Conservation (phyloP, 2,797 vertebrate species). For the Rhyacichthys aspro region DNA sequence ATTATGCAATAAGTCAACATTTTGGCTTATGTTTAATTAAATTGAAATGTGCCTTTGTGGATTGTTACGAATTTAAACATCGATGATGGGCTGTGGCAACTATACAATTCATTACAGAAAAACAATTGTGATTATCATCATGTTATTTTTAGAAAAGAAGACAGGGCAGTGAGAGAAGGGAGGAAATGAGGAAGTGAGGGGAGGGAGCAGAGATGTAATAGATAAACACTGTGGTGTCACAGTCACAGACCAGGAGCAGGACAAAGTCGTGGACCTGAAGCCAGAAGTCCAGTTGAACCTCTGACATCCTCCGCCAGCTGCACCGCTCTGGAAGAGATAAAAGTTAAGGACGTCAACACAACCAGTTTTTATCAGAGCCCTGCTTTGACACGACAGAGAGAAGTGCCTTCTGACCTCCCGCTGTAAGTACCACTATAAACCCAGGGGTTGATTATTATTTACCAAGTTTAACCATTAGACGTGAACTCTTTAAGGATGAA, state of each 20-base stretch:
- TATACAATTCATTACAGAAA: constrained; percentile 40
- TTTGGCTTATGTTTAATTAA: too few species aligned
- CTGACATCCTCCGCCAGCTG: constrained; percentile 20
- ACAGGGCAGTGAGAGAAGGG: constrained; percentile 54
- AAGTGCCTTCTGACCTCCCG: constrained; percentile 54
- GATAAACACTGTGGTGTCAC: constrained; percentile 59
- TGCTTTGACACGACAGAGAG: constrained; percentile 28
- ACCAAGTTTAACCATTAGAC: background rate
- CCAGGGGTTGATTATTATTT: too few species aligned
- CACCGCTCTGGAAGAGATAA: constrained; percentile 14
- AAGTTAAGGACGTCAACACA: constrained; percentile 17
- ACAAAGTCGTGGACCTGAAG: constrained; percentile 44
- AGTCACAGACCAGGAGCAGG: constrained; percentile 51
- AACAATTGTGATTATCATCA: constrained; percentile 55
- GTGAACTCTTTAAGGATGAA: too few species aligned
- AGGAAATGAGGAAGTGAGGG: constrained; percentile 74
- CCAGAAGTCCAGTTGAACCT: constrained; percentile 57
- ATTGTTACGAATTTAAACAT: constrained; percentile 8
- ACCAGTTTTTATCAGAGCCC: constrained; percentile 6
- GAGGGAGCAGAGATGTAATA: constrained; percentile 65
- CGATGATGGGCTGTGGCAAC: constrained; percentile 12
- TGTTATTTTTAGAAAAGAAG: constrained; percentile 78
- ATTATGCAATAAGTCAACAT: too few species aligned
- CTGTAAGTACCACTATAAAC: constrained; percentile 50
- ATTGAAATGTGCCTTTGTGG: background rate